Evolutionary conservation across 2,113 vertebrate genomes (phyloP).

Genomic region (Poeciliopsis occidentalis): DNA sequence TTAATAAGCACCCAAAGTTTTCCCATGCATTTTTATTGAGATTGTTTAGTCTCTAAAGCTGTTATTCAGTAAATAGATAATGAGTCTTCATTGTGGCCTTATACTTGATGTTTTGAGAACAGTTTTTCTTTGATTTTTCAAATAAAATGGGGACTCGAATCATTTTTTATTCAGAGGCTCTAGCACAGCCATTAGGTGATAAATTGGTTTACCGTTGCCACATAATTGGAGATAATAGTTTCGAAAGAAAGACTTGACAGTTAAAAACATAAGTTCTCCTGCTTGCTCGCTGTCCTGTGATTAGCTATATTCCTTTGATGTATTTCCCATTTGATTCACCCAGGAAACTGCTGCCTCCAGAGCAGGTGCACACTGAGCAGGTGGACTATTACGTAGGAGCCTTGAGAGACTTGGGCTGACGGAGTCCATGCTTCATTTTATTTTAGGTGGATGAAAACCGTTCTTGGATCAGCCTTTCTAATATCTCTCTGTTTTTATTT

Average conservation of each 20-base stretch:
- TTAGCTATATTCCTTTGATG: conserved; percentile 67
- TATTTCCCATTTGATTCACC: conserved; percentile 34
- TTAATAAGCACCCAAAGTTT: background rate
- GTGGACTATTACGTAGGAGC: conserved; percentile 49
- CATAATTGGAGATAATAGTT: background rate
- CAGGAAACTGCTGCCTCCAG: conserved; percentile 51
- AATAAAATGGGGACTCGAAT: background rate
- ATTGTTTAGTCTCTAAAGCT: background rate
- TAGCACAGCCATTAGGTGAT: background rate
- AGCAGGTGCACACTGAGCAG: conserved; percentile 67
- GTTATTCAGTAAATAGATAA: background rate
- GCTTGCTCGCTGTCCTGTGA: conserved; percentile 50
- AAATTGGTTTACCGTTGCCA: background rate
- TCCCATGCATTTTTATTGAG: background rate
- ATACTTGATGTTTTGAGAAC: background rate
- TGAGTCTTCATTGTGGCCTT: too few species aligned
- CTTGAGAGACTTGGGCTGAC: conserved; percentile 23
- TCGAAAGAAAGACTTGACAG: conserved; percentile 3
- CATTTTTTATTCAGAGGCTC: background rate
- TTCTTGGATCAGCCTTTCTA: conserved; percentile 17
- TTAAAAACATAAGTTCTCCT: conserved; percentile 38
- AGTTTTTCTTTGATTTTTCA: background rate
- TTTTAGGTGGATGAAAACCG: conserved; percentile 20
- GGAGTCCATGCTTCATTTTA: conserved; percentile 26
- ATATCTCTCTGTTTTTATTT: conserved; percentile 11